Evolutionary conservation across 2,113 vertebrate species (phyloP), one percentile per base, ranked within the genome.

Genomic region (Hypanus sabinus): DNA sequence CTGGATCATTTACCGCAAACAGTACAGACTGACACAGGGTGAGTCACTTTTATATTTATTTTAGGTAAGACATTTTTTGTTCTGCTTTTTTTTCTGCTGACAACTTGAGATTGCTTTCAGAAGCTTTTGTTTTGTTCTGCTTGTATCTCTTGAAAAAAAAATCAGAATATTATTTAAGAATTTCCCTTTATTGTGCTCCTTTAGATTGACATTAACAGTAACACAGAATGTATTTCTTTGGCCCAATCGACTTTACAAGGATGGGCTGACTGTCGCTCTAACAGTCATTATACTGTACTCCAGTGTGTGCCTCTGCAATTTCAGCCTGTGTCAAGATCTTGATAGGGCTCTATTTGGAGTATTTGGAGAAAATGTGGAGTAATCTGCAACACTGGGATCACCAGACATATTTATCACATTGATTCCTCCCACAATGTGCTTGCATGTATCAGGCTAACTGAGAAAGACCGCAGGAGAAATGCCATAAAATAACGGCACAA

Each of bases 41-140:
- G 11, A 93, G 68, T 55, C 91, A 71, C 60, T 93, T 27, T 73
- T 73, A 73, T 70, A 93, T 73, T 73, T 93, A 73, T 75, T 93
- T 93, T 93, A 93, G 91, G 91, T 46, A 75, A 75, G 70, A 46
- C 70, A 55, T 46, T 73, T 70, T 90, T 55, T 93, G 91, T 75
- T 93, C 91, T 93, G 91, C 91, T 93, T 73, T 75, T 87, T 80
- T 93, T 75, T 93, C 91, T 75, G 91, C 91, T 93, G 91, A 93
- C 38, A 24, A 30, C 71, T 93, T 55, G 6, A 70, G 38, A 93
- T 46, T 55, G 68, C 11, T 75, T 93, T 93, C 65, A 24, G 36
- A 46, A 6, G 8, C 27, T 73, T 93, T 46, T 46, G 46, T 46
- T 93, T 93, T 14, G 91, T 93, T 93, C 91, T 73, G 38, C 68